Base-by-base conservation (phyloP, 2,113 vertebrate species). In the Grus americana region DNA sequence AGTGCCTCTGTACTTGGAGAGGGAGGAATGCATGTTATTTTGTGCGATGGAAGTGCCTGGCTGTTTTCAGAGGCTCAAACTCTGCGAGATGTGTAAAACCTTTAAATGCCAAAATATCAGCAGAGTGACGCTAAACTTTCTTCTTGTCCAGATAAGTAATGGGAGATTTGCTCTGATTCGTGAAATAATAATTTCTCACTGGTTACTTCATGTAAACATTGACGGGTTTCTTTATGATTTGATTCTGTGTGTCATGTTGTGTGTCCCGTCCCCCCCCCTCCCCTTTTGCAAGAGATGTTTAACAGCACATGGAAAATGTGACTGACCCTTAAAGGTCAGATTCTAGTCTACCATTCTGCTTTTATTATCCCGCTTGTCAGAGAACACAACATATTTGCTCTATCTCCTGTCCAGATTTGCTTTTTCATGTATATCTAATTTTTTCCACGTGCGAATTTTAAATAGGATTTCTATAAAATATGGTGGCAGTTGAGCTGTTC, bases 241-340 rank as follows among this genome's bases (percentile, higher is more conserved):
- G 62, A 85, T 95, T 90, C 40, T 42, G 40, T 42, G 11, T 42
- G 40, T 24, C 10, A 1, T 38, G 38, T 38, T 9, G 38, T 38
- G 38, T 38, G 38, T 38, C 38, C 38, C 38, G 38, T 36, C 36
- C 30, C 58, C 29, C 8, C 22, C n/a, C 58, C 54, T 38, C 66
- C 2, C 16, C 84, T 62, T 79, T 72, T 72, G 68, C 50, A 36
- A 63, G 59, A 44, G 79, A 61, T 72, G 32, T 92, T 95, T 95
- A 94, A 75, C 75, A 88, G 92, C 15, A 21, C 96, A 84, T 40
- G 95, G 98, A 97, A 96, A 97, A 95, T 97, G 92, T 96, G 97
- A 90, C 90, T 91, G 93, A 97, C 96, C 97, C 73, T 63, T 62
- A 96, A 96, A 98, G 97, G 96, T 97, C 98, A 92, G 81, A 29